Conservation (phyloP, 2,888 invertebrate species). For the Chrysolina americana region DNA sequence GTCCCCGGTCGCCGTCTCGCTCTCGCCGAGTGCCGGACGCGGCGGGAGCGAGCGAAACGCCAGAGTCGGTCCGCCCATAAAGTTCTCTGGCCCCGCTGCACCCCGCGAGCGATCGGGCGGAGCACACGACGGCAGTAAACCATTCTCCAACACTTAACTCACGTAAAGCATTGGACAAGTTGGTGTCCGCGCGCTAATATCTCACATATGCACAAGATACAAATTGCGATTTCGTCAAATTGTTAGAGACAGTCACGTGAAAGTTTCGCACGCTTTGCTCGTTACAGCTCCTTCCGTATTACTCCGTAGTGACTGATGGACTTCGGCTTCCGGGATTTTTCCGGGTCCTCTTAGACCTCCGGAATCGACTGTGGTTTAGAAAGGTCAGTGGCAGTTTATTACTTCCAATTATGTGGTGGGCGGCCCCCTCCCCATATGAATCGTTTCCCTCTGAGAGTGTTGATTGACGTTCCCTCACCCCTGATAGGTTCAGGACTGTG, state of each 20-base stretch:
- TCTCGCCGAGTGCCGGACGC: conserved; percentile 38
- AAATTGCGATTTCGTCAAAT: conserved; percentile 41
- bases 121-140: conserved; percentile 69
- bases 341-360: conserved; percentile 66
- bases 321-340: conserved; percentile 66
- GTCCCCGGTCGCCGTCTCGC: conserved; percentile 64
- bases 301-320: conserved; percentile 67
- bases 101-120: conserved; percentile 64
- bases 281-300: conserved; percentile 41
- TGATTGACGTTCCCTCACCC: conserved; percentile 1
- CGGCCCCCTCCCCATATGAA: conserved; percentile 17
- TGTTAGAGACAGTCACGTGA: conserved; percentile 41
- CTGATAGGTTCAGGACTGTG: not conserved
- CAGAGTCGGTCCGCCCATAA: conserved; percentile 71
- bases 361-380: conserved; percentile 65
- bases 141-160: conserved; percentile 71
- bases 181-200: conserved; percentile 66
- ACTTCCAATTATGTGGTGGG: conserved; percentile 62
- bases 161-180: conserved; percentile 69
- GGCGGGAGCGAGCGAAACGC: conserved; percentile 65
- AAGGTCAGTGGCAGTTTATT: conserved; percentile 69
- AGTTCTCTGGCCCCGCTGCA: conserved; percentile 64
- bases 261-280: conserved; percentile 38
- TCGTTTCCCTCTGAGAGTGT: conserved; percentile 1
- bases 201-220: conserved; percentile 53